phyloP scores from a whole-genome alignment of 2,113 vertebrate genomes.

The Anarhynchus alexandrinus region DNA sequence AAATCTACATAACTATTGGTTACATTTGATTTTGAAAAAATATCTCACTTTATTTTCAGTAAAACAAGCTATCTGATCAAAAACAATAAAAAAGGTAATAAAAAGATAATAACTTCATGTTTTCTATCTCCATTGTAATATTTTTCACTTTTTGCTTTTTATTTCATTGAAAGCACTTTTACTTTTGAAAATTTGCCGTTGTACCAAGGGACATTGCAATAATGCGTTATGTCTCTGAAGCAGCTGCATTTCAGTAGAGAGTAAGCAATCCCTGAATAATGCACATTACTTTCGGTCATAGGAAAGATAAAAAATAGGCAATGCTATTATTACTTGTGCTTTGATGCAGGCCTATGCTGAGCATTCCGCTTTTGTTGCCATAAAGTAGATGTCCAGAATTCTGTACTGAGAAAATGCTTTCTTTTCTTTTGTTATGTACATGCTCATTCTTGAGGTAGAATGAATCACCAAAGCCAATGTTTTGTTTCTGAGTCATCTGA shows the following conservation, averaged over 20 bases:
- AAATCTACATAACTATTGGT: not conserved
- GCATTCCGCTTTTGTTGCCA: not conserved
- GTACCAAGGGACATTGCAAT: not conserved
- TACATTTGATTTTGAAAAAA: not conserved
- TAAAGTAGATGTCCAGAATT: not conserved
- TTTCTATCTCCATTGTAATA: not conserved
- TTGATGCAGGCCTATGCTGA: not conserved
- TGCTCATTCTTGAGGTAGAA: not conserved
- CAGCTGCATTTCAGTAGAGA: not conserved
- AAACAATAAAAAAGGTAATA: not conserved
- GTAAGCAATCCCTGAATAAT: slow-evolving; percentile 4
- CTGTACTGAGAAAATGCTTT: not conserved
- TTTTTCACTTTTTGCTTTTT: not conserved
- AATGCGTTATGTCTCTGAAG: not conserved
- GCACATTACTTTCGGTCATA: not conserved
- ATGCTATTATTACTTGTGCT: not conserved
- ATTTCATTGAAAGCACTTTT: not conserved
- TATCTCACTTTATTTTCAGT: not conserved
- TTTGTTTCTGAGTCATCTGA: not conserved
- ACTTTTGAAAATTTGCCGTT: not conserved
- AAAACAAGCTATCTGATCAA: not conserved
- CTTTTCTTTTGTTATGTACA: not conserved
- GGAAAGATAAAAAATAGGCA: not conserved
- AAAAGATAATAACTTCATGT: not conserved
- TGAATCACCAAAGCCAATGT: not conserved